A percentile compares a stretch with the other conserved stretches of the same genome.
These are phyloP conservation scores for Neodiprion virginianus DNA, from an alignment of 1,140 invertebrate genomes.

Conservation along the genomic window DNA sequence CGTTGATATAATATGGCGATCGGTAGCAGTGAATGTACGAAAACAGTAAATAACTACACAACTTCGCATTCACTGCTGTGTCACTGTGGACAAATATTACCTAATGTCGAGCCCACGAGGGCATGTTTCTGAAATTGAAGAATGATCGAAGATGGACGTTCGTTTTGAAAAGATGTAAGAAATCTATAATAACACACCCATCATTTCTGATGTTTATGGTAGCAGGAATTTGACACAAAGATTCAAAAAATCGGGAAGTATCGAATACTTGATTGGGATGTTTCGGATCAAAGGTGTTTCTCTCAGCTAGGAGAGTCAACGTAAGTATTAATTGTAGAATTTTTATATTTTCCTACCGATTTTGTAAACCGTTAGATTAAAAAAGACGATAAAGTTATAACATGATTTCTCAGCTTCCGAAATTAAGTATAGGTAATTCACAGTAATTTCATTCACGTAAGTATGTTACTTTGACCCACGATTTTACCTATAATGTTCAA, in stretches of 20 bases:
- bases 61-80: neutral
- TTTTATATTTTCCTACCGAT: neutral
- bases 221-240: neutral
- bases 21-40: neutral
- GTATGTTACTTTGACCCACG: slow-evolving; percentile 9
- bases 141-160: too few species aligned
- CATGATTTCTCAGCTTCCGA: neutral
- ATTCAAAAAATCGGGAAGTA: neutral
- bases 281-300: neutral
- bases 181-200: neutral
- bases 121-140: neutral
- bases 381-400: neutral
- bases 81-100: neutral
- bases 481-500: slow-evolving; percentile 9
- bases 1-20: neutral
- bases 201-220: neutral
- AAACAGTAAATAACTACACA: neutral
- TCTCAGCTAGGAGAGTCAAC: neutral
- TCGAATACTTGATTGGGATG: neutral
- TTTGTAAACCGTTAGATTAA: neutral
- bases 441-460: slow-evolving; percentile 16
- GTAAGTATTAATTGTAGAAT: neutral
- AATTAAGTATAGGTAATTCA: slow-evolving; percentile 30
- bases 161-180: neutral
- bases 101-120: neutral